Evolutionary conservation across 2,888 invertebrate genomes (phyloP).

Genomic region (Drosophila tripunctata): DNA sequence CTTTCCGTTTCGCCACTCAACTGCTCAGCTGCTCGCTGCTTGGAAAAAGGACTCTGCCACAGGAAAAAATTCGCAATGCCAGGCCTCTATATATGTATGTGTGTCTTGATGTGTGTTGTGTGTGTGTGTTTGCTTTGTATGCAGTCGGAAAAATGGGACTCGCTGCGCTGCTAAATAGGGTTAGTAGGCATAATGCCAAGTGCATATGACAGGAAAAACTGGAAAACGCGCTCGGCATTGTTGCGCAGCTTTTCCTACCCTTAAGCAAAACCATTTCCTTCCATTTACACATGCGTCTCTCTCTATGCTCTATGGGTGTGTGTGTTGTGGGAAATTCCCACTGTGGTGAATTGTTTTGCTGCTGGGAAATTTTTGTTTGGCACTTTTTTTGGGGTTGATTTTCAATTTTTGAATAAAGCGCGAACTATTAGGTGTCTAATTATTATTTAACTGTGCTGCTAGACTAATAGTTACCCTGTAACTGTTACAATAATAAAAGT

Average conservation of each 20-base stretch:
- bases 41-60: constrained; percentile 53
- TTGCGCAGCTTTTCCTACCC: constrained; percentile 77
- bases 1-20: constrained; percentile 71
- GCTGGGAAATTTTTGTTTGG: constrained; percentile 2
- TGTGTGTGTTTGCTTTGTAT: constrained; percentile 34
- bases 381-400: constrained; percentile 16
- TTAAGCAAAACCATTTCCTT: constrained; percentile 63
- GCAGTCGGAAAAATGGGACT: constrained; percentile 82
- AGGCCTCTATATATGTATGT: background rate
- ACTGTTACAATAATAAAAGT: background rate
- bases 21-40: no score
- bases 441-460: background rate
- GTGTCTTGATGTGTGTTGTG: constrained; percentile 12
- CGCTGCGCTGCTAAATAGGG: constrained; percentile 83
- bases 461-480: background rate
- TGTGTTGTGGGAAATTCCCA: constrained; percentile 26
- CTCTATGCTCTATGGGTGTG: background rate
- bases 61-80: constrained; percentile 63
- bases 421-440: background rate
- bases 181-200: constrained; percentile 84
- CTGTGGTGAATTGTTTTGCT: constrained; percentile 5
- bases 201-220: constrained; percentile 69
- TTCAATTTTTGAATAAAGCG: background rate
- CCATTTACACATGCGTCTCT: constrained; percentile 26
- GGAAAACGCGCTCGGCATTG: constrained; percentile 57